These are phyloP conservation scores for Porites lutea DNA, from an alignment of 64 coral and sea anemone genomes.

Conservation along the genomic window DNA sequence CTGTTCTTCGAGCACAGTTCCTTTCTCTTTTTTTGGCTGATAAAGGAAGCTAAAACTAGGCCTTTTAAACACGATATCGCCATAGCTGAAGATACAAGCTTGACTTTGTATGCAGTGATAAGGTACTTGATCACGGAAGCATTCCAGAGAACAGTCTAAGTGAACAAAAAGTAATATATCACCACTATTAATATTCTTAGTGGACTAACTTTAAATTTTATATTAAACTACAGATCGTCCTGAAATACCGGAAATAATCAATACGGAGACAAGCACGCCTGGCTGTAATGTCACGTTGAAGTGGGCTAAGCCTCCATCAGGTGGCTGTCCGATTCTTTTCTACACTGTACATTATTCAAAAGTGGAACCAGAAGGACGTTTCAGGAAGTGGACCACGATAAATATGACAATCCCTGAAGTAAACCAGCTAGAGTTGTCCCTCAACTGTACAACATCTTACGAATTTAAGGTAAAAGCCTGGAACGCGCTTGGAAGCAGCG, in stretches of 20 bases:
- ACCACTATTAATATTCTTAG: too few species aligned
- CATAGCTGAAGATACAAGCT: too few species aligned
- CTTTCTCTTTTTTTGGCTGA: too few species aligned
- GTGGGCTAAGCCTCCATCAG: background rate
- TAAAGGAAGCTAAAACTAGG: too few species aligned
- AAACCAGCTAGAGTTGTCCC: background rate
- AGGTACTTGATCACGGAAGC: too few species aligned
- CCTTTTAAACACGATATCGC: too few species aligned
- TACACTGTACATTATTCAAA: background rate
- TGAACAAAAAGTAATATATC: too few species aligned
- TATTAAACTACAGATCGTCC: background rate
- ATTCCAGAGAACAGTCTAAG: too few species aligned
- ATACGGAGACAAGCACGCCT: background rate
- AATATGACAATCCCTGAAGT: background rate
- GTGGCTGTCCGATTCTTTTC: background rate
- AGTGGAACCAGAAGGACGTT: background rate
- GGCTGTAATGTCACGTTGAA: background rate
- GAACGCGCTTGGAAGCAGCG: background rate
- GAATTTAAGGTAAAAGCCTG: conserved; percentile 15
- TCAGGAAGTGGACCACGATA: background rate
- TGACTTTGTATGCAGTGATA: too few species aligned
- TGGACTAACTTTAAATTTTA: too few species aligned
- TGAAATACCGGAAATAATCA: background rate
- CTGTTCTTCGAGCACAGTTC: too few species aligned
- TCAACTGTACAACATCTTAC: background rate